Evolutionary conservation across 2,113 vertebrate species (phyloP), one percentile per base, ranked within the genome.

Genomic region (Lamprotornis superbus): DNA sequence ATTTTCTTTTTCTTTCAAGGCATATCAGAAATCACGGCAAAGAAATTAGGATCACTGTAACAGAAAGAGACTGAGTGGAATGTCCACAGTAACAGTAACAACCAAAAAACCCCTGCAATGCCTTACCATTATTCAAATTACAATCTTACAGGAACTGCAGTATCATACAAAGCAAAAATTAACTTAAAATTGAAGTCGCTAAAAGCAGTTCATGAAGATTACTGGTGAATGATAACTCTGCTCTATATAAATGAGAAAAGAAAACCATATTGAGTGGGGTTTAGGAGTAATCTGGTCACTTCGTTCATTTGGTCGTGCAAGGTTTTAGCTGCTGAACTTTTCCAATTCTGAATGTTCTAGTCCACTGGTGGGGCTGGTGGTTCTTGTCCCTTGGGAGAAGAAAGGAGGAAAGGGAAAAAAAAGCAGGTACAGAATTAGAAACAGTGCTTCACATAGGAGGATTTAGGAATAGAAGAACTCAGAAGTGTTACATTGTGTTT

Each of bases 281-380:
- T 97, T 91, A 92, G 95, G 95, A 97, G 86, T 96, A 97, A 97
- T 98, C 97, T 96, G 96, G 98, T 98, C 97, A 95, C 94, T 97
- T 97, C 78, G 87, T 94, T 97, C 94, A 96, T 98, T 98, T 98
- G 98, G 98, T 98, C 97, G 65, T 97, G 97, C 97, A 97, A 97
- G 94, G 74, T 96, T 95, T 97, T 95, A 95, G 94, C 94, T 96
- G 95, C 81, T 93, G 94, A 93, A 92, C 74, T 93, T 88, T 92
- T 96, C 57, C 78, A 76, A 33, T 63, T 44, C 52, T 82, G 94
- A 86, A 81, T 8, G 59, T 67, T 97, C 95, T 99, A 99, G 95
- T 99, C 99, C 96, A 99, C 97, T 64, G 99, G 99, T 77, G 99
- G 99, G 42, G 98, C 98, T 88, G 99, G 99, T 56, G 99, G 99